Evolutionary conservation across 2,797 vertebrate species (phyloP).

Genomic region (Champsocephalus gunnari): DNA sequence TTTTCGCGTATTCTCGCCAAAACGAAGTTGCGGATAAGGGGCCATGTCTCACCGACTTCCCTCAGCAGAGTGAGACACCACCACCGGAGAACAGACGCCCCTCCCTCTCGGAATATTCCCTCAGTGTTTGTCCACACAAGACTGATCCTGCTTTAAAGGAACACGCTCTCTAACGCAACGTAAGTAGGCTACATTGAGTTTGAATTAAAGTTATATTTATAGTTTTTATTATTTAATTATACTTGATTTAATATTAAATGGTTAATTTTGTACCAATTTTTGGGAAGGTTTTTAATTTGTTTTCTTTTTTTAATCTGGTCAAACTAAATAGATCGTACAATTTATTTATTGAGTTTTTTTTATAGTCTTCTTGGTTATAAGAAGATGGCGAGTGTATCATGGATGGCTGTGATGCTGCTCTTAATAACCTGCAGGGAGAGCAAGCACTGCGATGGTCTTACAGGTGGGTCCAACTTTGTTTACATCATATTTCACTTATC

Average conservation of each 20-base stretch:
- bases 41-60: not conserved
- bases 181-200: not conserved
- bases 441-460: conserved; percentile 7
- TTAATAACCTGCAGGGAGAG: conserved; percentile 26
- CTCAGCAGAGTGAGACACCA: not conserved
- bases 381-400: conserved; percentile 41
- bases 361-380: not conserved
- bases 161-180: not conserved
- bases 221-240: too few relatives aligned
- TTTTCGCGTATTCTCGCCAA: not conserved
- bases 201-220: too few relatives aligned
- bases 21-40: not conserved
- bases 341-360: not conserved
- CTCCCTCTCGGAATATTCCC: not conserved
- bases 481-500: not conserved
- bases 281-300: not conserved
- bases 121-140: conserved; percentile 4
- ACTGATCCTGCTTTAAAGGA: conserved; percentile 14
- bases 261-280: not conserved
- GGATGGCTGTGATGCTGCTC: conserved; percentile 48
- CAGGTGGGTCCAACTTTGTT: conserved; percentile 42
- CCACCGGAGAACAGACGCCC: not conserved
- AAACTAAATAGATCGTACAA: not conserved
- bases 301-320: not conserved
- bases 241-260: not conserved